Conservation (phyloP, 2,113 vertebrate species). For the Entelurus aequoreus region DNA sequence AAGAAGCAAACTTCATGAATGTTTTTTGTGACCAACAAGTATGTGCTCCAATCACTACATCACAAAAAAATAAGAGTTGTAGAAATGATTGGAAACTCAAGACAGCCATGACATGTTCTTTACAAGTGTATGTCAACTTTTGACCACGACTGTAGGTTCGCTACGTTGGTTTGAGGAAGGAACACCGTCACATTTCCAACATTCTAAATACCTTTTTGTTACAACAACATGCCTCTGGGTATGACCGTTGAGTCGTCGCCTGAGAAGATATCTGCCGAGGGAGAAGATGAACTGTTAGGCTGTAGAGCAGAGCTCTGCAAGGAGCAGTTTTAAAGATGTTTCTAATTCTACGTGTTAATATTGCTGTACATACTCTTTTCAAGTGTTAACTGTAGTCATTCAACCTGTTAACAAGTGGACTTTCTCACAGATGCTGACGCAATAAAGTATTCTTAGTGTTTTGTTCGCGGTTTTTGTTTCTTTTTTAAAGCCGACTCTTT, state of each 20-base stretch:
- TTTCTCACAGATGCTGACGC: slow-evolving; percentile 60
- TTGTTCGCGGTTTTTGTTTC: not conserved
- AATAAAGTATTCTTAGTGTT: slow-evolving; percentile 70
- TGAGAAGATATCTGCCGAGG: slow-evolving; percentile 49
- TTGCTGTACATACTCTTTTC: slow-evolving; percentile 81
- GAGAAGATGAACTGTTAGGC: slow-evolving; percentile 70
- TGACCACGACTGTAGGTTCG: too few species aligned
- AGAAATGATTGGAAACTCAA: too few species aligned
- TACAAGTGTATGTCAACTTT: too few species aligned
- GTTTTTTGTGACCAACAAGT: too few species aligned
- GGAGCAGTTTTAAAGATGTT: slow-evolving; percentile 59
- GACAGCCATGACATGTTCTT: too few species aligned
- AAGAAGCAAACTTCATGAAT: too few species aligned
- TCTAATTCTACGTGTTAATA: slow-evolving; percentile 71
- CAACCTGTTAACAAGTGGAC: slow-evolving; percentile 61
- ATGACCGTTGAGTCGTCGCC: not conserved
- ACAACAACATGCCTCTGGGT: too few species aligned
- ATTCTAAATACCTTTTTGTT: not conserved
- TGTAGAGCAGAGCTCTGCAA: slow-evolving; percentile 71
- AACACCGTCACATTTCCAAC: not conserved
- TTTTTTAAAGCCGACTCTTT: not conserved
- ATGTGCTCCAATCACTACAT: too few species aligned
- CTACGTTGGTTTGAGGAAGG: not conserved
- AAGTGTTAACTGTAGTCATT: slow-evolving; percentile 71
- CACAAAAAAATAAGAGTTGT: too few species aligned